phyloP scores from a whole-genome alignment of 2,113 vertebrate species.

The Psilopsiagon aurifrons region DNA sequence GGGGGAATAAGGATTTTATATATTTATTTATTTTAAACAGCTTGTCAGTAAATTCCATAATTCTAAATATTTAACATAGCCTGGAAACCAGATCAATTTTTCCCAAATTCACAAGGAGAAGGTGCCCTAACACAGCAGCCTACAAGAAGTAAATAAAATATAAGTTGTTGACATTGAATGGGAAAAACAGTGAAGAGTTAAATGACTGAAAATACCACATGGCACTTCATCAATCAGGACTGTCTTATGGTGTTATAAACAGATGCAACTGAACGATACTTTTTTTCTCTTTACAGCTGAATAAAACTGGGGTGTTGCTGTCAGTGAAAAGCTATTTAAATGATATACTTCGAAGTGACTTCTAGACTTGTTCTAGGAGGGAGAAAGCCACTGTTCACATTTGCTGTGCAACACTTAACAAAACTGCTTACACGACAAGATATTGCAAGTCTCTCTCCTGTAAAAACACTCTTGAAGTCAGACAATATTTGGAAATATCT shows the following conservation, averaged over 20 bases:
- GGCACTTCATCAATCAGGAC: not conserved
- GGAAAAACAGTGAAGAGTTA: not conserved
- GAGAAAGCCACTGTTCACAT: not conserved
- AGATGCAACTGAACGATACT: not conserved
- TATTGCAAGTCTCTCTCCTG: not conserved
- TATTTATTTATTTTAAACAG: not conserved
- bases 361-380: not conserved
- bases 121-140: not conserved
- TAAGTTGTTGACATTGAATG: not conserved
- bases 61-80: not conserved
- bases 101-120: not conserved
- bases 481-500: not conserved
- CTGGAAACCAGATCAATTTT: not conserved
- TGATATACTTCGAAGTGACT: not conserved
- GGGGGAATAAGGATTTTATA: not conserved
- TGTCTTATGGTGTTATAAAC: not conserved
- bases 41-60: not conserved
- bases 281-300: not conserved
- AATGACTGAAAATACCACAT: not conserved
- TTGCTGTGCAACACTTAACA: not conserved
- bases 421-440: not conserved
- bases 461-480: not conserved
- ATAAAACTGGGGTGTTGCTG: not conserved
- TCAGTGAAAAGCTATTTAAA: conserved; percentile 2
- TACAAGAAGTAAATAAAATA: not conserved